Evolutionary conservation across 2,113 vertebrate genomes (phyloP).

Genomic region (Pituophis catenifer): DNA sequence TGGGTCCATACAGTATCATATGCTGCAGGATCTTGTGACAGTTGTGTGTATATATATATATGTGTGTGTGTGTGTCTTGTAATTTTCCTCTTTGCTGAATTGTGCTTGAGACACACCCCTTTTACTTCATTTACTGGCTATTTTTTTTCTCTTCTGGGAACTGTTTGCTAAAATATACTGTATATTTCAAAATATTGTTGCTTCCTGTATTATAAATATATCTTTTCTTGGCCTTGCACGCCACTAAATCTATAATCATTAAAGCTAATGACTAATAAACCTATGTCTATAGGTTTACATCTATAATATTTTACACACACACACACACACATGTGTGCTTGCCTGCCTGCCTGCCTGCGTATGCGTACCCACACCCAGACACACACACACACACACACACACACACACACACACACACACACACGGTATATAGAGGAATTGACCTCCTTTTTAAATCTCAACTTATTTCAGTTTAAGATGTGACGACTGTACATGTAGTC

Average conservation of each 20-base stretch:
- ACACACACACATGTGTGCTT: too few relatives aligned
- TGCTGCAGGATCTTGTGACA: slow-evolving; percentile 8
- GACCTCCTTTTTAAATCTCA: slow-evolving; percentile 5
- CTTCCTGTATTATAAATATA: neutral
- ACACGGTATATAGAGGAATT: neutral
- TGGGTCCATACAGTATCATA: slow-evolving; percentile 2
- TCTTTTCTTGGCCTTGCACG: neutral
- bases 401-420: neutral
- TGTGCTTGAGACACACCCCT: slow-evolving; percentile 24
- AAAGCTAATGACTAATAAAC: neutral
- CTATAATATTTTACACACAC: neutral
- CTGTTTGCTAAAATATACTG: slow-evolving; percentile 42
- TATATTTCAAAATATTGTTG: neutral
- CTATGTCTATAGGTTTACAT: neutral
- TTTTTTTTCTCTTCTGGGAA: slow-evolving; percentile 43
- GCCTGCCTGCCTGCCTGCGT: too few relatives aligned
- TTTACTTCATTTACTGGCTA: slow-evolving; percentile 53
- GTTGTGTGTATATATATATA: neutral
- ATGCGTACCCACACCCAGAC: too few relatives aligned
- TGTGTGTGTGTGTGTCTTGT: neutral
- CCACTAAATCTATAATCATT: neutral
- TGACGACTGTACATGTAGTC: neutral
- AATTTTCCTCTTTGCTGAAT: slow-evolving; percentile 41
- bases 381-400: too few relatives aligned
- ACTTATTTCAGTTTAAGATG: neutral